A percentile compares a stretch with the other conserved stretches of the same genome.
phyloP scores from a whole-genome alignment of 1,140 invertebrate genomes.

The Oncopeltus fasciatus region DNA sequence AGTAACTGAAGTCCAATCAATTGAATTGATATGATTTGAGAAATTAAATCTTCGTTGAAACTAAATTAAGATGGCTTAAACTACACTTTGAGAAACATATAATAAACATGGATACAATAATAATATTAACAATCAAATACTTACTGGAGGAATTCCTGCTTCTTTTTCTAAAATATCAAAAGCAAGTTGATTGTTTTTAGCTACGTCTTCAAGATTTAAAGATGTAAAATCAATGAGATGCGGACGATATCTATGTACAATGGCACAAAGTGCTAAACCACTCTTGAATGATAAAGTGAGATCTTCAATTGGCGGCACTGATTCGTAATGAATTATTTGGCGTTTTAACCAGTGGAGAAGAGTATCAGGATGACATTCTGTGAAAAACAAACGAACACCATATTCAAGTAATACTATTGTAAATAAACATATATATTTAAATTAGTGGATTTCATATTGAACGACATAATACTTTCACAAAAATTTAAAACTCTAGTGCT shows the following conservation, averaged over 20 bases:
- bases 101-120: no score
- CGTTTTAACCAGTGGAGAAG: constrained; percentile 61
- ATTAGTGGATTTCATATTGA: not conserved
- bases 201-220: constrained; percentile 44
- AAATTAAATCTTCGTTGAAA: no score
- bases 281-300: constrained; percentile 56
- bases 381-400: constrained; percentile 33
- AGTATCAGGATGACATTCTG: constrained; percentile 51
- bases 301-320: constrained; percentile 45
- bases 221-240: constrained; percentile 63
- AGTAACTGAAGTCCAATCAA: no score
- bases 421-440: not conserved
- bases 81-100: no score
- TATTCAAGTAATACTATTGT: not conserved
- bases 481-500: not conserved
- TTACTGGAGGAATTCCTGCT: constrained; percentile 56
- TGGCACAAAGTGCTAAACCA: constrained; percentile 66
- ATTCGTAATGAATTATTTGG: constrained; percentile 50
- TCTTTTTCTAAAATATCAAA: constrained; percentile 69
- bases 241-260: constrained; percentile 68
- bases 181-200: constrained; percentile 63
- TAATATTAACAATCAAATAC: no score
- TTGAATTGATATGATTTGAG: no score
- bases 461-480: not conserved
- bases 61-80: no score